phyloP scores from a whole-genome alignment of 2,113 vertebrate genomes.

The Sprattus sprattus region DNA sequence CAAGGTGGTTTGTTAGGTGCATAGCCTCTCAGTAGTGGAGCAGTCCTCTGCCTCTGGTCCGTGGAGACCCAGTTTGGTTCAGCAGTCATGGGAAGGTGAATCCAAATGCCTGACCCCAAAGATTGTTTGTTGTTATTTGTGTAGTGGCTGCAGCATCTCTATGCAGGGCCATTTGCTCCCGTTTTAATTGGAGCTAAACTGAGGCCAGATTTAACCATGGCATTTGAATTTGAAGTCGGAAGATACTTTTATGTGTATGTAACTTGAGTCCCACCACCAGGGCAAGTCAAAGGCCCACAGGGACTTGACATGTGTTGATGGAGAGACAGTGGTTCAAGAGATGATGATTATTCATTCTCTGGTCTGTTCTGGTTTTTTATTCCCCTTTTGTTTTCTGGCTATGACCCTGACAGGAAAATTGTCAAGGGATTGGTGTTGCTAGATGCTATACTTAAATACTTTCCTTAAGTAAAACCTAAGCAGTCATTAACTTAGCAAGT shows the following conservation, averaged over 20 bases:
- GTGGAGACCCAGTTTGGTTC: not conserved
- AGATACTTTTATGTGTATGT: not conserved
- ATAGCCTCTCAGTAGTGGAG: not conserved
- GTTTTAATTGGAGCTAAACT: not conserved
- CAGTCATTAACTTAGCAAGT: too few species aligned
- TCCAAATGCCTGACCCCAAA: not conserved
- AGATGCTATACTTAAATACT: not conserved
- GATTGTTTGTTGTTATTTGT: not conserved
- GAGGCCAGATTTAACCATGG: not conserved
- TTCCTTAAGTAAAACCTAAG: too few species aligned
- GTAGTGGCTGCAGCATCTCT: not conserved
- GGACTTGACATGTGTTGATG: not conserved
- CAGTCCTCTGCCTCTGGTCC: not conserved
- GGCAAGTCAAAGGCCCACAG: not conserved
- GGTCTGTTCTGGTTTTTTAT: not conserved
- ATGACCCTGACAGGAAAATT: not conserved
- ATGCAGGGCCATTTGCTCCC: not conserved
- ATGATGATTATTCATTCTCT: not conserved
- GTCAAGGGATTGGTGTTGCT: not conserved
- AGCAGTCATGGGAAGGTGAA: not conserved
- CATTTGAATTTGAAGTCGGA: not conserved
- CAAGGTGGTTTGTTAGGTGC: not conserved
- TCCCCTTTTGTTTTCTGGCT: not conserved
- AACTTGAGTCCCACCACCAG: not conserved
- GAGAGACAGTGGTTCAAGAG: not conserved